Conservation (phyloP, 2,113 vertebrate genomes). For the Neolamprologus fasciatus region DNA sequence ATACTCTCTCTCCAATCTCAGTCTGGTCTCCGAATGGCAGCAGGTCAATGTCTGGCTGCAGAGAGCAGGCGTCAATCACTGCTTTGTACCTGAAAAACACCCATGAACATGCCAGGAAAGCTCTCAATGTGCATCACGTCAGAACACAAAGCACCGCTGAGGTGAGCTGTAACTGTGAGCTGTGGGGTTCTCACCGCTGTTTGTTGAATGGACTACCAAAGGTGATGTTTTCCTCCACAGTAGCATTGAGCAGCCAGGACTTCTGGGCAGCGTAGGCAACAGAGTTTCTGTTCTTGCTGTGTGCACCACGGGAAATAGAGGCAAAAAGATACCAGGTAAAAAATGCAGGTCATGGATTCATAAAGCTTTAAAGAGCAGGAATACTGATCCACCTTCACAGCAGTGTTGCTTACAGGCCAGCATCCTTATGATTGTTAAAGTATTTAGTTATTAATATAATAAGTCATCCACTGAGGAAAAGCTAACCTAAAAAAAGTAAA, state of each 20-base stretch:
- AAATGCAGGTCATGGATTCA: not conserved
- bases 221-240: slow-evolving; percentile 95
- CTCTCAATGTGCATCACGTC: not conserved
- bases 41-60: slow-evolving; percentile 97
- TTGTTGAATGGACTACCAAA: slow-evolving; percentile 94
- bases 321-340: not conserved
- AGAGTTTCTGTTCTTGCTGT: slow-evolving; percentile 86
- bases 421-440: not conserved
- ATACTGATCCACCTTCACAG: not conserved
- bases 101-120: not conserved
- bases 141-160: not conserved
- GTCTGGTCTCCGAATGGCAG: slow-evolving; percentile 96
- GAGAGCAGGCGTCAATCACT: slow-evolving; percentile 93
- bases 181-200: slow-evolving; percentile 76
- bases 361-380: slow-evolving; percentile 25
- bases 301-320: slow-evolving; percentile 14
- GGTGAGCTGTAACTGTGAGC: not conserved
- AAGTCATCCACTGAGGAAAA: not conserved
- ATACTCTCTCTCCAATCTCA: slow-evolving; percentile 96
- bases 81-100: slow-evolving; percentile 83
- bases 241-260: slow-evolving; percentile 96
- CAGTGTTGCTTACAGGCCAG: not conserved
- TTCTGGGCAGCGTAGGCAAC: slow-evolving; percentile 97
- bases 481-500: not conserved
- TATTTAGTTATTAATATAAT: not conserved